Evolutionary conservation across 1,140 invertebrate species (phyloP), one percentile per base, ranked within the genome.

Genomic region (Ceratina australensis): DNA sequence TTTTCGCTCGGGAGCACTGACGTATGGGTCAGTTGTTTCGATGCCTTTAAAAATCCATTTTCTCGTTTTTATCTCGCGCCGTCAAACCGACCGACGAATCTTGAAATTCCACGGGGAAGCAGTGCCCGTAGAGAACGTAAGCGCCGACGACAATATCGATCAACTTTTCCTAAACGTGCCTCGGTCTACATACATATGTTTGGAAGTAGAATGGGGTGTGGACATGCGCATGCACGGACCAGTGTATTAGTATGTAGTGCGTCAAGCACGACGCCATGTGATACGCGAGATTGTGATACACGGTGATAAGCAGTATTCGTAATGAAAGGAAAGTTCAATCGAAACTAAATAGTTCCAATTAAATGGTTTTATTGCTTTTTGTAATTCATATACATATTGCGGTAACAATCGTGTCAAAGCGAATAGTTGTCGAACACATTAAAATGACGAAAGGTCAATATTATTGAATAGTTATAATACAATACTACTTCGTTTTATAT

Each of bases 101-200:
- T 42, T 71, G 1, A 16, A 77, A 71, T 63, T 63, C 24, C 16
- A 52, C 10, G 18, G 18, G 15, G 50, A 69, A 71, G 47, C 33
- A 61, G 28, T 54, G 66, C 10, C 28, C 60, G 22, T 72, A 56
- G 69, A 71, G 69, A 65, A 64, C 24, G 69, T 72, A 47, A 78
- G 57, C 66, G 82, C 72, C 82, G 78, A 72, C 82, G 82, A 77
- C 72, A 79, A 84, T 84, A 84, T 84, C 82, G 82, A 84, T 84
- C 81, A 81, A 83, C 78, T 84, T 84, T 84, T 83, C 81, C 72
- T 80, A 84, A 84, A 84, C 82, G 82, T 82, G 82, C 78, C 78
- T 72, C 82, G 81, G 78, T 83, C 82, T 84, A 84, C 82, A 84
- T 84, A 84, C 82, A 84, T 84, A 84, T 84, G 82, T 84, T 84